These are phyloP conservation scores for Brachionus calyciflorus DNA, from an alignment of 1,140 invertebrate species.

Conservation along the genomic window DNA sequence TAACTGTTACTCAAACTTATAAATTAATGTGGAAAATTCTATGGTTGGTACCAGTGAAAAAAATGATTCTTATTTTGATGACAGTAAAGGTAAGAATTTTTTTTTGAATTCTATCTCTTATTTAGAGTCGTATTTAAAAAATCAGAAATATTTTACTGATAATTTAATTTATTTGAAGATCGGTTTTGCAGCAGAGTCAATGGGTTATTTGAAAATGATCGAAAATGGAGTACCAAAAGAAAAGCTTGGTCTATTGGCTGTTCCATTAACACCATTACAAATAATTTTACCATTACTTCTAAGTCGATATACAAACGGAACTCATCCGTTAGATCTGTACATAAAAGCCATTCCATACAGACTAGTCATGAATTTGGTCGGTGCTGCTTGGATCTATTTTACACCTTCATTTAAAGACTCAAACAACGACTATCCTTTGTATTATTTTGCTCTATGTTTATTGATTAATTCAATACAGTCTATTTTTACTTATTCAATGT, in stretches of 20 bases:
- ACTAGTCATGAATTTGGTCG: conserved; percentile 30
- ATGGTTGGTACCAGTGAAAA: conserved; percentile 70
- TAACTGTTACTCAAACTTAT: conserved; percentile 25
- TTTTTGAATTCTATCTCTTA: too few species aligned
- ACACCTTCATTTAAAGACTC: conserved; percentile 24
- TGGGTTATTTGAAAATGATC: conserved; percentile 88
- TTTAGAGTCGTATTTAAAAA: too few species aligned
- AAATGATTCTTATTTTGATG: conserved; percentile 74
- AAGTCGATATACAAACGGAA: conserved; percentile 80
- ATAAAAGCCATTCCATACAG: conserved; percentile 82
- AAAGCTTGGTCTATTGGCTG: conserved; percentile 77
- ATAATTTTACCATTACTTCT: conserved; percentile 85
- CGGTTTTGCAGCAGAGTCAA: conserved; percentile 89
- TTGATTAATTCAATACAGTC: conserved; percentile 3
- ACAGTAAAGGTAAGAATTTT: conserved; percentile 75
- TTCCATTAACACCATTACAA: conserved; percentile 89
- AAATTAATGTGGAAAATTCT: conserved; percentile 30
- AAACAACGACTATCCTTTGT: conserved; percentile 10
- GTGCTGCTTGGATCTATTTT: conserved; percentile 29
- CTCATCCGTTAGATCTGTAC: conserved; percentile 81
- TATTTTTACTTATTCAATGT: conserved; percentile 64
- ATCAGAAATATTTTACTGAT: conserved; percentile 41
- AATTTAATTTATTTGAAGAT: conserved; percentile 67
- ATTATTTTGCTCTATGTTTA: conserved; percentile 26
- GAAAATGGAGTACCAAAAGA: conserved; percentile 93